phyloP scores from a whole-genome alignment of 1,140 invertebrate species.

The Calycopis cecrops region DNA sequence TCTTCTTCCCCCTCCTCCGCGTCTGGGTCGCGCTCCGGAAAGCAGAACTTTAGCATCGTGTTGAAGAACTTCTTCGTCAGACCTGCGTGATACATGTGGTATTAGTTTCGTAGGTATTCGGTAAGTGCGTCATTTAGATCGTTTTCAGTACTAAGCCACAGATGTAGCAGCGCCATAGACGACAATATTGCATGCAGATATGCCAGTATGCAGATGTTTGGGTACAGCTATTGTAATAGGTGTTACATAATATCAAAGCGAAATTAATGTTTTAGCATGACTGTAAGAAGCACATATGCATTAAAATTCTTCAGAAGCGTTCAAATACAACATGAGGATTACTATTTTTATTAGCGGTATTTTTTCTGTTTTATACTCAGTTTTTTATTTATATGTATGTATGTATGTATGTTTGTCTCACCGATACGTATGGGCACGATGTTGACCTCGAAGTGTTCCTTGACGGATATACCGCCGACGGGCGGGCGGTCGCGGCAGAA shows the following conservation, averaged over 20 bases:
- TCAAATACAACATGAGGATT: not conserved
- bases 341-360: too few relatives aligned
- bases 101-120: too few relatives aligned
- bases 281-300: too few relatives aligned
- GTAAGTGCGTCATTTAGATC: too few relatives aligned
- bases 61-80: constrained; percentile 98
- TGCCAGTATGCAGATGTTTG: not conserved
- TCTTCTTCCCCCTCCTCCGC: constrained; percentile 82
- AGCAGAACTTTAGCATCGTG: constrained; percentile 98
- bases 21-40: constrained; percentile 95
- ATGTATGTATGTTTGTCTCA: constrained; percentile 37
- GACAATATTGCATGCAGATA: too few relatives aligned
- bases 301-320: too few relatives aligned
- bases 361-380: too few relatives aligned
- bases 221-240: not conserved
- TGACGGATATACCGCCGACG: constrained; percentile 97
- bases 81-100: constrained; percentile 59
- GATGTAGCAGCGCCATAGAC: too few relatives aligned
- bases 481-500: constrained; percentile 94
- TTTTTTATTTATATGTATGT: too few relatives aligned
- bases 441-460: constrained; percentile 98
- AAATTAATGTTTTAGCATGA: too few relatives aligned
- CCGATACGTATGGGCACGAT: constrained; percentile 95
- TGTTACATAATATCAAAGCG: too few relatives aligned
- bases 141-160: too few relatives aligned